Percentiles rank a stretch among this genome's conserved stretches.
Conservation (phyloP, 2,797 vertebrate genomes). For the Myiotriccus ornatus region DNA sequence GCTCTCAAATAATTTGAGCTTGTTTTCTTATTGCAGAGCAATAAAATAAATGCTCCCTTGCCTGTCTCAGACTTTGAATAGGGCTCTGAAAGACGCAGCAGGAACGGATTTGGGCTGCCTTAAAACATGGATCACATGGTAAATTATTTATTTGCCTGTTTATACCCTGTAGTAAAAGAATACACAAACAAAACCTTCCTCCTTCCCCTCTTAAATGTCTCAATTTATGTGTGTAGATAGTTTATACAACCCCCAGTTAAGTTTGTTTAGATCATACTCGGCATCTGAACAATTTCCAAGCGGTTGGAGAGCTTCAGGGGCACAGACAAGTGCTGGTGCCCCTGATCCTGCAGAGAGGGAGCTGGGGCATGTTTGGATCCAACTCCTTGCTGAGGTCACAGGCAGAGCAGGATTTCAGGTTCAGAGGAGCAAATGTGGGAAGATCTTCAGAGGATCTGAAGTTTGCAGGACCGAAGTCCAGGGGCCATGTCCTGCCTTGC, state of each 20-base stretch:
- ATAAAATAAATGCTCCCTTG: constrained; percentile 2
- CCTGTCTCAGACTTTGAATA: not conserved
- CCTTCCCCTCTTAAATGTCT: not conserved
- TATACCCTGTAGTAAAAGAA: constrained; percentile 43
- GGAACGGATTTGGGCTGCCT: not conserved
- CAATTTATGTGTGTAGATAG: not conserved
- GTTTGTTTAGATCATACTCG: not conserved
- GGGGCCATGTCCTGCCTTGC: not conserved
- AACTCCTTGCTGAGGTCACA: not conserved
- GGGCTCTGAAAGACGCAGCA: not conserved
- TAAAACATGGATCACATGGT: not conserved
- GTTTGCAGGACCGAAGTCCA: not conserved
- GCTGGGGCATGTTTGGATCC: rapidly evolving
- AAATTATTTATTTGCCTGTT: constrained; percentile 50
- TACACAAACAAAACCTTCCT: constrained; percentile 29
- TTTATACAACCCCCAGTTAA: not conserved
- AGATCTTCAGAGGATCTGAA: not conserved
- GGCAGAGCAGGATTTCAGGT: not conserved
- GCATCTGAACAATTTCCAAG: not conserved
- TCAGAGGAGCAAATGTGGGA: not conserved
- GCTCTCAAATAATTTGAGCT: not conserved
- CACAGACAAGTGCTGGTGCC: not conserved
- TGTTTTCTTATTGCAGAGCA: not conserved
- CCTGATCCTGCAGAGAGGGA: not conserved
- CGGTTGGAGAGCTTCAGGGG: not conserved